phyloP scores from a whole-genome alignment of 64 coral and sea anemone genomes.

The Pocillopora verrucosa region DNA sequence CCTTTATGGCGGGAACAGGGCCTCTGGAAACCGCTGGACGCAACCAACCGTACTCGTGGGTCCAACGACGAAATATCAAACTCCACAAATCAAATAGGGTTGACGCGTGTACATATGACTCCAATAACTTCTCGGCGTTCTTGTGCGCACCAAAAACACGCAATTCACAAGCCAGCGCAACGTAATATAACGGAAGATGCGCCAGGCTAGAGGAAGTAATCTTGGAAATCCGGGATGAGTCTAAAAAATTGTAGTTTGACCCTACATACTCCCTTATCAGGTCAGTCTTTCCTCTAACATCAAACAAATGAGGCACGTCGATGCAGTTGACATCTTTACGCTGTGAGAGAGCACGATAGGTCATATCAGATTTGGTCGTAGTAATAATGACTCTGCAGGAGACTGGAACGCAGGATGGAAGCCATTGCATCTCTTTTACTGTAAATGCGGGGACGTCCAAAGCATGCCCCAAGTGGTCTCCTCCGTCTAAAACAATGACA shows the following conservation, averaged over 20 bases:
- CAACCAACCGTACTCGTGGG: slow-evolving; percentile 93
- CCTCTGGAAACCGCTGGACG: slow-evolving; percentile 66
- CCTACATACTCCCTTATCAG: slow-evolving; percentile 76
- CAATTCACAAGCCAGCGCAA: slow-evolving; percentile 80
- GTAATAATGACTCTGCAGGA: slow-evolving; percentile 86
- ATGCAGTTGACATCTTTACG: slow-evolving; percentile 74
- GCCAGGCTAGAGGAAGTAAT: slow-evolving; percentile 69
- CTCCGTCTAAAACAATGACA: slow-evolving; percentile 88
- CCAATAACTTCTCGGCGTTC: slow-evolving; percentile 79
- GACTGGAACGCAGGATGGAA: slow-evolving; percentile 62
- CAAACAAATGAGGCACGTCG: slow-evolving; percentile 57
- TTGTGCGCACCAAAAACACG: slow-evolving; percentile 69
- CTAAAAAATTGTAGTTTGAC: slow-evolving; percentile 69
- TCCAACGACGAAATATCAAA: slow-evolving; percentile 89
- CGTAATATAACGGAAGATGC: slow-evolving; percentile 83
- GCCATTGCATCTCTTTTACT: slow-evolving; percentile 84
- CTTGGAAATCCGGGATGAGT: slow-evolving; percentile 34
- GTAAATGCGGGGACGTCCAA: slow-evolving; percentile 56
- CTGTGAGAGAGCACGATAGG: slow-evolving; percentile 58
- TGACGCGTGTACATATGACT: slow-evolving; percentile 69
- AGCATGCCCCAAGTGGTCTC: slow-evolving; percentile 63
- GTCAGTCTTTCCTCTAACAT: slow-evolving; percentile 56
- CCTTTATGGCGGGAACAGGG: slow-evolving; percentile 78
- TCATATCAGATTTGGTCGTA: slow-evolving; percentile 83
- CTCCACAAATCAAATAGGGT: slow-evolving; percentile 85